These are phyloP conservation scores for Onthophagus taurus DNA, from an alignment of 1,140 invertebrate species.

Conservation along the genomic window DNA sequence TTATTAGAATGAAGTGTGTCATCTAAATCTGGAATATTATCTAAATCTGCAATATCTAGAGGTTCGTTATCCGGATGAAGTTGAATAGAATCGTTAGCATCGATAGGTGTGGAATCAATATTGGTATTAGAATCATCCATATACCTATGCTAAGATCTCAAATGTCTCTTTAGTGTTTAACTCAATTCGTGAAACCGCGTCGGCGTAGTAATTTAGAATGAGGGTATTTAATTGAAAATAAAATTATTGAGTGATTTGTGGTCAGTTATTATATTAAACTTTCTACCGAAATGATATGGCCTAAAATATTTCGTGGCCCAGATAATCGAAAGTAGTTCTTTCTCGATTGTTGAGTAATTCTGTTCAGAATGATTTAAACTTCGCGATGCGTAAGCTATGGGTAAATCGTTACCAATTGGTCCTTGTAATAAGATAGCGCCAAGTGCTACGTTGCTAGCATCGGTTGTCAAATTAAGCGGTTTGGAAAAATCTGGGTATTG, in stretches of 20 bases:
- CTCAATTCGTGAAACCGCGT: no score
- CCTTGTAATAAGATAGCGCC: conserved; percentile 29
- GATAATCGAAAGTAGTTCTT: conserved; percentile 18
- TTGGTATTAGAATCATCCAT: no score
- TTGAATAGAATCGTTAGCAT: no score
- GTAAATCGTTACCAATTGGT: conserved; percentile 17
- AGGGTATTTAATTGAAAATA: conserved; percentile 9
- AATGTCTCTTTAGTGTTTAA: no score
- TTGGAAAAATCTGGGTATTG: conserved; percentile 23
- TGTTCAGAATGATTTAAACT: conserved; percentile 25
- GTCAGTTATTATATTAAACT: conserved; percentile 27
- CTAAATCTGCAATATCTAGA: no score
- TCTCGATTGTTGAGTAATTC: conserved; percentile 23
- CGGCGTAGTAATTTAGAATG: no score
- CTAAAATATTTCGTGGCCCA: conserved; percentile 14
- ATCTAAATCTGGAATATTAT: no score
- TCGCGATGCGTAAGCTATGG: conserved; percentile 26
- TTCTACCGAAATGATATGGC: conserved; percentile 18
- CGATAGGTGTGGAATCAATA: no score
- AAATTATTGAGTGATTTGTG: conserved; percentile 32
- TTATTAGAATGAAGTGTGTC: no score
- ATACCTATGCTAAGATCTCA: no score
- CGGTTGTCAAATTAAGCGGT: conserved; percentile 26
- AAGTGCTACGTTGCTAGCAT: conserved; percentile 26
- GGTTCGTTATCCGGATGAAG: no score